Evolutionary conservation across 2,888 invertebrate genomes (phyloP).

Genomic region (Euproctis similis): DNA sequence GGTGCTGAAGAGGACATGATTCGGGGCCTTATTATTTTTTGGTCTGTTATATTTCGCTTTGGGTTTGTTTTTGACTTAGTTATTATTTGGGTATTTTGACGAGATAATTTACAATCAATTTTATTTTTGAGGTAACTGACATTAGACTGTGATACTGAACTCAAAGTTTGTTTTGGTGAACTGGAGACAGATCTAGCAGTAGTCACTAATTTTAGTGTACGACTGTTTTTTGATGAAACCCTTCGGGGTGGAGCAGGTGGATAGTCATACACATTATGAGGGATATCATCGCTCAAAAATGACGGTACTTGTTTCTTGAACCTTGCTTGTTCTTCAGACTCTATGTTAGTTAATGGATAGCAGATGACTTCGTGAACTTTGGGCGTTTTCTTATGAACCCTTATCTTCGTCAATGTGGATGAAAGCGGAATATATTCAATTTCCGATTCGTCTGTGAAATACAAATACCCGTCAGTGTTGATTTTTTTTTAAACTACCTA

Average conservation of each 20-base stretch:
- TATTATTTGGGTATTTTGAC: conserved; percentile 65
- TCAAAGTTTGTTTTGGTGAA: conserved; percentile 44
- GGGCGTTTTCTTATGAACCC: conserved; percentile 80
- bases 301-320: conserved; percentile 78
- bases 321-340: conserved; percentile 46
- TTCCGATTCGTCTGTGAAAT: conserved; percentile 83
- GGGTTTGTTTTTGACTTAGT: conserved; percentile 22
- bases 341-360: conserved; percentile 72
- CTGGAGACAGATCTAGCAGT: conserved; percentile 59
- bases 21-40: conserved; percentile 31
- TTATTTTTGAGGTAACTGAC: conserved; percentile 78
- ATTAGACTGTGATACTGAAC: conserved; percentile 57
- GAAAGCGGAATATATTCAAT: conserved; percentile 90
- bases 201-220: conserved; percentile 79
- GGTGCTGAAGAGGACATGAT: conserved; percentile 59
- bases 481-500: conserved; percentile 29
- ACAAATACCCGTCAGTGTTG: conserved; percentile 46
- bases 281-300: conserved; percentile 53
- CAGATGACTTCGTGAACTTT: conserved; percentile 75
- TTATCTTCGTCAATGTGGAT: conserved; percentile 86
- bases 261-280: conserved; percentile 38
- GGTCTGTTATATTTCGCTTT: conserved; percentile 15
- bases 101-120: conserved; percentile 75
- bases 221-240: conserved; percentile 83
- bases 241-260: conserved; percentile 86